Percentiles rank a stretch among this genome's conserved stretches.
Conservation (phyloP, 2,888 invertebrate species). For the Hydriomena furcata region DNA sequence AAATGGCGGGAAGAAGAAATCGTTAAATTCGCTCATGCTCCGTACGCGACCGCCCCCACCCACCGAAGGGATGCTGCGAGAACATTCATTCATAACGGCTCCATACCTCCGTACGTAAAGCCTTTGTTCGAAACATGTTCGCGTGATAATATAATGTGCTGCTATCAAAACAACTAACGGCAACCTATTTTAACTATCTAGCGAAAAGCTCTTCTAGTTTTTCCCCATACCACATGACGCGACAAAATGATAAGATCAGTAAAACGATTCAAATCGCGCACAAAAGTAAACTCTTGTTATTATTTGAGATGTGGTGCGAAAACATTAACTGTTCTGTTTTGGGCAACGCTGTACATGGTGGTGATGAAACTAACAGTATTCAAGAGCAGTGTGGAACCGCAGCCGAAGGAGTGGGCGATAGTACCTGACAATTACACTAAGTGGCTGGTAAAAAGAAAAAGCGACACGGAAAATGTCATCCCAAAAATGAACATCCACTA, state of each 20-base stretch:
- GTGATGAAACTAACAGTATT: constrained; percentile 79
- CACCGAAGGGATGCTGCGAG: constrained; percentile 62
- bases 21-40: constrained; percentile 80
- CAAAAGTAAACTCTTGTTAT: constrained; percentile 62
- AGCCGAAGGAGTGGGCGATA: constrained; percentile 65
- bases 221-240: constrained; percentile 60
- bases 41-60: constrained; percentile 44
- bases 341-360: constrained; percentile 73
- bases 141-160: constrained; percentile 36
- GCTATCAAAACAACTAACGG: constrained; percentile 28
- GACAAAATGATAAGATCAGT: constrained; percentile 61
- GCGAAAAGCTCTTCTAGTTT: constrained; percentile 27
- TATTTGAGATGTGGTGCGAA: constrained; percentile 76
- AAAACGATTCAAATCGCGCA: constrained; percentile 61
- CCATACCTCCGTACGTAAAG: constrained; percentile 27
- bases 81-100: constrained; percentile 33
- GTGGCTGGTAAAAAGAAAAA: constrained; percentile 65
- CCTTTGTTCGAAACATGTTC: constrained; percentile 44
- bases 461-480: neutral
- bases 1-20: constrained; percentile 63
- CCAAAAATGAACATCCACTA: neutral
- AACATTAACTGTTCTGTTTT: constrained; percentile 73
- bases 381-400: constrained; percentile 62
- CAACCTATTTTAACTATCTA: constrained; percentile 29
- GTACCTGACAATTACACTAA: constrained; percentile 77